Conservation (phyloP, 2,888 invertebrate species). For the Agrotis ipsilon region DNA sequence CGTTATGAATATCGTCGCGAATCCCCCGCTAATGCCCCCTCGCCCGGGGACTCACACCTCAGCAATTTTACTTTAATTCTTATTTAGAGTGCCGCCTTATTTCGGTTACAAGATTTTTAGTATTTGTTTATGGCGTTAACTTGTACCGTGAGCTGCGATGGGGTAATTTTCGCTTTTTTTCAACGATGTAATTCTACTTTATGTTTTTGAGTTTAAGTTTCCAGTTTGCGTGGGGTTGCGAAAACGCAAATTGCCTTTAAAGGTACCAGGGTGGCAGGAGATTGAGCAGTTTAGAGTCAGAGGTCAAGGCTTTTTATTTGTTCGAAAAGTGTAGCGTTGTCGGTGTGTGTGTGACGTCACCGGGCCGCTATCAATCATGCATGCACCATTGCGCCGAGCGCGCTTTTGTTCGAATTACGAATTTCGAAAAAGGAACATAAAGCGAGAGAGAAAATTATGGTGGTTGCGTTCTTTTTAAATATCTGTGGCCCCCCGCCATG, state of each 20-base stretch:
- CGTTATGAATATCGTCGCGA: slow-evolving; percentile 90
- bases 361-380: slow-evolving; percentile 89
- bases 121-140: slow-evolving; percentile 89
- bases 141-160: slow-evolving; percentile 79
- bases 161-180: slow-evolving; percentile 85
- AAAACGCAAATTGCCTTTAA: slow-evolving; percentile 81
- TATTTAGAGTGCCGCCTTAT: slow-evolving; percentile 90
- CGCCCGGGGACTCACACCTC: slow-evolving; percentile 88
- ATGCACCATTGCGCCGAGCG: slow-evolving; percentile 89
- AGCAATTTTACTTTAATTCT: slow-evolving; percentile 91
- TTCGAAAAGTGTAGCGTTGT: slow-evolving; percentile 80
- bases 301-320: slow-evolving; percentile 87
- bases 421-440: slow-evolving; percentile 88
- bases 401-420: slow-evolving; percentile 90
- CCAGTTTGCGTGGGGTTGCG: slow-evolving; percentile 71
- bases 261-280: slow-evolving; percentile 59
- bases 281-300: slow-evolving; percentile 70
- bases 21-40: slow-evolving; percentile 79
- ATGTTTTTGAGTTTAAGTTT: slow-evolving; percentile 73
- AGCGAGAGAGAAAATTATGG: slow-evolving; percentile 85
- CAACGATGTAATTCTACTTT: slow-evolving; percentile 82
- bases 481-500: slow-evolving; percentile 81
- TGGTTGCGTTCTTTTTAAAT: slow-evolving; percentile 85
- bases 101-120: slow-evolving; percentile 90
- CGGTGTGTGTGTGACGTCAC: slow-evolving; percentile 79